Evolutionary conservation across 2,113 vertebrate genomes (phyloP).

Genomic region (Otus sunia): DNA sequence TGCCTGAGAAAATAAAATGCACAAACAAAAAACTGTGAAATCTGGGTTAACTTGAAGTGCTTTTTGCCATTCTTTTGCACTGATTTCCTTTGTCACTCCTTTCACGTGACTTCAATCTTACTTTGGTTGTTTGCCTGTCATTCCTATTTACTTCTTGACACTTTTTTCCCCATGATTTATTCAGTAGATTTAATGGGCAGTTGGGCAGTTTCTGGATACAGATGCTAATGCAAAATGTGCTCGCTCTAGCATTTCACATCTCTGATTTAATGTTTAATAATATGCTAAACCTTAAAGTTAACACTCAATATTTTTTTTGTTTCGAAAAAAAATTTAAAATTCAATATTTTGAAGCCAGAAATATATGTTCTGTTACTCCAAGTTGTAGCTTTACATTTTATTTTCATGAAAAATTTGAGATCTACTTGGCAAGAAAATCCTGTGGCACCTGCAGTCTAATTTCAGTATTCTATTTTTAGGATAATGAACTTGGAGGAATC

Average conservation of each 20-base stretch:
- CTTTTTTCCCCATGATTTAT: neutral
- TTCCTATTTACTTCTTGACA: slow-evolving; percentile 7
- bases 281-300: neutral
- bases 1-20: neutral
- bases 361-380: neutral
- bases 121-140: slow-evolving; percentile 3
- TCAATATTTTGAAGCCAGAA: neutral
- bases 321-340: neutral
- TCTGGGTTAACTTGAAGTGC: neutral
- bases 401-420: neutral
- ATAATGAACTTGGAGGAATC: neutral
- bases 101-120: slow-evolving; percentile 34
- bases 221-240: neutral
- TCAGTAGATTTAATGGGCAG: slow-evolving; percentile 19
- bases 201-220: neutral
- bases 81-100: slow-evolving; percentile 41
- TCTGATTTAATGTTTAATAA: neutral
- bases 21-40: neutral
- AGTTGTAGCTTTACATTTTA: neutral
- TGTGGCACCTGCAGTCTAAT: neutral
- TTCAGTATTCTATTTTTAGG: neutral
- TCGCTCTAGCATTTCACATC: neutral
- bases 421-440: neutral
- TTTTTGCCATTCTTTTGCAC: neutral
- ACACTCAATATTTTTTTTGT: neutral